Evolutionary conservation across 2,113 vertebrate genomes (phyloP).

Genomic region (Epinephelus lanceolatus): DNA sequence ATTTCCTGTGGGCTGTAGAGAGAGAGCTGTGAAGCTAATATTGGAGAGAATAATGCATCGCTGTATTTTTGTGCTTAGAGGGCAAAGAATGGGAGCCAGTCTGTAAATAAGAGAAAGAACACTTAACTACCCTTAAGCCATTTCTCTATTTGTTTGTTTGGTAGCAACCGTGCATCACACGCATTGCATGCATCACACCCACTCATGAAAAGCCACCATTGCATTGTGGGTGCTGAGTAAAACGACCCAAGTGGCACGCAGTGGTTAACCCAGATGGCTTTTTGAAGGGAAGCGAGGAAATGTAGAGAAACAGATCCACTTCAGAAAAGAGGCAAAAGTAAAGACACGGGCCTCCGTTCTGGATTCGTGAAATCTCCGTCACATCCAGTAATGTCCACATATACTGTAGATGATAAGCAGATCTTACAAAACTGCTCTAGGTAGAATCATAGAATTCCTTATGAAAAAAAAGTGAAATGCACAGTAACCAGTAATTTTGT

Average conservation of each 20-base stretch:
- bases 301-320: neutral
- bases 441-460: neutral
- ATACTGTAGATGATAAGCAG: constrained; percentile 1
- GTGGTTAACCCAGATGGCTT: constrained; percentile 31
- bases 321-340: neutral
- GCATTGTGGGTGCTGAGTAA: constrained; percentile 12
- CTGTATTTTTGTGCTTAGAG: constrained; percentile 32
- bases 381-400: neutral
- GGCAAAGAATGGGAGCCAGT: neutral
- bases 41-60: constrained; percentile 8
- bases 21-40: neutral
- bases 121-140: constrained; percentile 10
- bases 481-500: neutral
- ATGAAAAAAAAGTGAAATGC: constrained; percentile 17
- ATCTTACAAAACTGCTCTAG: neutral
- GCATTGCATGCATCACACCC: neutral
- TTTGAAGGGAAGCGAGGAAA: neutral
- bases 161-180: constrained; percentile 25
- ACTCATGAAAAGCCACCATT: constrained; percentile 16
- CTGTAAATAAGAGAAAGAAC: constrained; percentile 21
- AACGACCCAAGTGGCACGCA: constrained; percentile 30
- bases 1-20: constrained; percentile 14
- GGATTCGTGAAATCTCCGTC: neutral
- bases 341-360: neutral
- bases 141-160: constrained; percentile 35